Percentiles rank a stretch among this genome's conserved stretches.
phyloP scores from a whole-genome alignment of 2,113 vertebrate genomes.

The Actinemys pallida region DNA sequence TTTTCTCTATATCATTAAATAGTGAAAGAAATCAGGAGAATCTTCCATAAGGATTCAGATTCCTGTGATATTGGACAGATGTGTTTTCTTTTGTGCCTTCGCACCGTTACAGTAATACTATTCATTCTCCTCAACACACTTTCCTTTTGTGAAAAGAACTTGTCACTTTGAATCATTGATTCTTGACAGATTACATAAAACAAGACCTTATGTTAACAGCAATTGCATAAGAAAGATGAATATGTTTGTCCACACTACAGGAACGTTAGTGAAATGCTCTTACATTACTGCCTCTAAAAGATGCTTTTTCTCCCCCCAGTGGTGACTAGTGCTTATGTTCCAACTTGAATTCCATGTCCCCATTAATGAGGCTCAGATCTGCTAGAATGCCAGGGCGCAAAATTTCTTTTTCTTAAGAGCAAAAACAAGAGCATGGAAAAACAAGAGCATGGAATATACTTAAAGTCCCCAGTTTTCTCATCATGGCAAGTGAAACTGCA shows the following conservation, averaged over 20 bases:
- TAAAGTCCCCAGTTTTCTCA: neutral
- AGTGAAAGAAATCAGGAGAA: neutral
- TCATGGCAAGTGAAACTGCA: neutral
- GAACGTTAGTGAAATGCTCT: neutral
- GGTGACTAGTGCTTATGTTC: neutral
- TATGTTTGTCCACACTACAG: accelerated
- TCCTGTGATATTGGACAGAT: neutral
- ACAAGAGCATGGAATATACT: accelerated
- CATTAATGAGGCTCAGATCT: accelerated
- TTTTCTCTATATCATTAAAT: neutral
- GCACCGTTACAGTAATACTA: neutral
- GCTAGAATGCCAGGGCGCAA: accelerated
- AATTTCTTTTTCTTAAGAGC: neutral
- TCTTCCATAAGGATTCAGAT: neutral
- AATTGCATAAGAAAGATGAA: accelerated
- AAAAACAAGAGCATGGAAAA: neutral
- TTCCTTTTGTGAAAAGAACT: neutral
- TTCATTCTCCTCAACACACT: neutral
- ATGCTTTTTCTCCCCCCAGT: accelerated
- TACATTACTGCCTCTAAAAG: neutral
- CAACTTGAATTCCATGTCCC: accelerated
- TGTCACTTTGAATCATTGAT: accelerated
- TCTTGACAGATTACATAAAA: neutral
- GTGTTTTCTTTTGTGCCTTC: neutral
- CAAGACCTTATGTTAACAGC: neutral